phyloP scores from a whole-genome alignment of 2,797 vertebrate genomes.

The Gallinago stenura region DNA sequence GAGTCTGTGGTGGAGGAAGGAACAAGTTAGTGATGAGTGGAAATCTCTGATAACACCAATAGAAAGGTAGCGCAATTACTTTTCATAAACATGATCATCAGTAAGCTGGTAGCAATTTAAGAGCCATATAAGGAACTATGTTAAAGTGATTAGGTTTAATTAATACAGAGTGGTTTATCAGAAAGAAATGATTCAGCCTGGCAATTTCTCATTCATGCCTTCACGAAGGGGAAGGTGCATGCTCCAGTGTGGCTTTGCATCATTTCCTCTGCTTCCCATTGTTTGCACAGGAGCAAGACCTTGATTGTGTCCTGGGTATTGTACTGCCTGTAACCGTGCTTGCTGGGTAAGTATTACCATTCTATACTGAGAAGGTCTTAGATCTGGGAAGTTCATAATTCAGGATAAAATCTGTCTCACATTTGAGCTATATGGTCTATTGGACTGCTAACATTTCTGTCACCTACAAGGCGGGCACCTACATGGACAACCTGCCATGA shows the following conservation, averaged over 20 bases:
- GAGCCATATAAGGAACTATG: not conserved
- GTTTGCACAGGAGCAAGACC: not conserved
- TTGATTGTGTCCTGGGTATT: not conserved
- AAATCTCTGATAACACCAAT: slow-evolving; percentile 1
- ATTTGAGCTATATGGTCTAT: not conserved
- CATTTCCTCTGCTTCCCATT: slow-evolving; percentile 47
- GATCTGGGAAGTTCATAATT: not conserved
- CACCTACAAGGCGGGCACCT: not conserved
- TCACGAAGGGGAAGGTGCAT: not conserved
- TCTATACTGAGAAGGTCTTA: not conserved
- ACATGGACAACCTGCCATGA: not conserved
- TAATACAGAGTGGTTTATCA: slow-evolving; percentile 4
- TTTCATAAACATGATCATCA: not conserved
- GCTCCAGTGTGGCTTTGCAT: not conserved
- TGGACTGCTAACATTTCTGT: not conserved
- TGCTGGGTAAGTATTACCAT: not conserved
- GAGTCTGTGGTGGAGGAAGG: slow-evolving; percentile 22
- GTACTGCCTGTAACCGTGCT: not conserved
- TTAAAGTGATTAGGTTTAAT: slow-evolving; percentile 48
- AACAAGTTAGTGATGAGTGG: slow-evolving; percentile 38
- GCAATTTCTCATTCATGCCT: slow-evolving; percentile 16
- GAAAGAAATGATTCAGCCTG: slow-evolving; percentile 45
- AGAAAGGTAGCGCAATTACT: not conserved
- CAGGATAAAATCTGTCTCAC: not conserved
- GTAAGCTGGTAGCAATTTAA: not conserved